phyloP scores from a whole-genome alignment of 2,888 invertebrate species.

The Blera fallax region DNA sequence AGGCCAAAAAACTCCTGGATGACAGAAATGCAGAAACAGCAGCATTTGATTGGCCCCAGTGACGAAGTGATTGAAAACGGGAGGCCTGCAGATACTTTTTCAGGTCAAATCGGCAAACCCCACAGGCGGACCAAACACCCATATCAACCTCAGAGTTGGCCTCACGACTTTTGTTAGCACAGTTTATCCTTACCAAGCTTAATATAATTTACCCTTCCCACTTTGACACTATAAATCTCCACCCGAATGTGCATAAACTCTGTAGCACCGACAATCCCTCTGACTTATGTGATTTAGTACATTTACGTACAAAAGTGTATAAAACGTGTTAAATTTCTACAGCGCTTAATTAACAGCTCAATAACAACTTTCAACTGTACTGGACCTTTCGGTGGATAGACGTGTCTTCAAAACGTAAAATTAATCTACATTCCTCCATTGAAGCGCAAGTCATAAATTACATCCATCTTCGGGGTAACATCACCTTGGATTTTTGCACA shows the following conservation, averaged over 20 bases:
- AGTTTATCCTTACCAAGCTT: background rate
- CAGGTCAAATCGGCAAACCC: too few species aligned
- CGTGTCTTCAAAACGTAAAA: constrained; percentile 1
- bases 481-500: constrained; percentile 37
- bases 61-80: too few species aligned
- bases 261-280: background rate
- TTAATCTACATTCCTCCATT: constrained; percentile 18
- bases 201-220: background rate
- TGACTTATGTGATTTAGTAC: background rate
- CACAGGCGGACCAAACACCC: too few species aligned
- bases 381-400: background rate
- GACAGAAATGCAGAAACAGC: too few species aligned
- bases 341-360: constrained; percentile 20
- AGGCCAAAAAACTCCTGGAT: too few species aligned
- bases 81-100: too few species aligned
- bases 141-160: too few species aligned
- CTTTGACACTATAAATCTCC: background rate
- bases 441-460: constrained; percentile 39
- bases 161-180: too few species aligned
- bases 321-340: background rate
- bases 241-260: background rate
- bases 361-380: constrained; percentile 28
- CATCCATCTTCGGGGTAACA: constrained; percentile 28
- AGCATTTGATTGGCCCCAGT: too few species aligned
- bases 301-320: background rate